Evolutionary conservation across 2,888 invertebrate species (phyloP).

Genomic region (Trypoxylon attenuatum): DNA sequence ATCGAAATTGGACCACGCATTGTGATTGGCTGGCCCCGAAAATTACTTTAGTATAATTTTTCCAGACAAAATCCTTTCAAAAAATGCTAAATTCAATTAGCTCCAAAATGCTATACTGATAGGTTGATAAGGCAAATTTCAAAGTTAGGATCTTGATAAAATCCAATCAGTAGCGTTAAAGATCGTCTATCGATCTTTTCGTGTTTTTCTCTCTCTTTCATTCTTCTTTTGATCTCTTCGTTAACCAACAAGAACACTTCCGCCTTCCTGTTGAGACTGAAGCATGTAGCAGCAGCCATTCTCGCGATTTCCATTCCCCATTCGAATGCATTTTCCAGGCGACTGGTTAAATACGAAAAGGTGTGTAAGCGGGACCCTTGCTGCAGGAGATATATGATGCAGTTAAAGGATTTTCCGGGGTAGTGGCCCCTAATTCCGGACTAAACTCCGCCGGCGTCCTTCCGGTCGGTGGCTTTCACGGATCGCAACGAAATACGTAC

Average conservation of each 20-base stretch:
- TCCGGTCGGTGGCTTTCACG: not conserved
- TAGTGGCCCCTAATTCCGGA: slow-evolving; percentile 26
- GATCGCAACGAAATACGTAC: not conserved
- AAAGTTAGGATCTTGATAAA: not conserved
- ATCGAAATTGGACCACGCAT: too few relatives aligned
- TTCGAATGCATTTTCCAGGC: slow-evolving; percentile 18
- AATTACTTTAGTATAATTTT: too few relatives aligned
- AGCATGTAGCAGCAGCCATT: not conserved
- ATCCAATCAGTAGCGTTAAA: too few relatives aligned
- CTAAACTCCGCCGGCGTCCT: slow-evolving; percentile 13
- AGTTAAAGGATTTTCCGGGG: slow-evolving; percentile 48
- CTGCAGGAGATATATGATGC: slow-evolving; percentile 24
- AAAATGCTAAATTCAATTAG: too few relatives aligned
- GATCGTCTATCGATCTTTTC: too few relatives aligned
- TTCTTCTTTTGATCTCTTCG: too few relatives aligned
- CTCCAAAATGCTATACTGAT: too few relatives aligned
- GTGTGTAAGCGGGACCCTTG: slow-evolving; percentile 10
- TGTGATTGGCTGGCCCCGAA: not conserved
- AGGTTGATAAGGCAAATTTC: too few relatives aligned
- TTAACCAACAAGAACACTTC: not conserved
- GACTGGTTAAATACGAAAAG: slow-evolving; percentile 31
- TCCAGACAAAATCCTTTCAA: too few relatives aligned
- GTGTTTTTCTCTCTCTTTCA: too few relatives aligned
- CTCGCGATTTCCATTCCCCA: slow-evolving; percentile 1
- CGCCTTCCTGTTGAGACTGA: not conserved